Base-by-base conservation (phyloP, 2,797 vertebrate species). In the Tragopan temminckii region DNA sequence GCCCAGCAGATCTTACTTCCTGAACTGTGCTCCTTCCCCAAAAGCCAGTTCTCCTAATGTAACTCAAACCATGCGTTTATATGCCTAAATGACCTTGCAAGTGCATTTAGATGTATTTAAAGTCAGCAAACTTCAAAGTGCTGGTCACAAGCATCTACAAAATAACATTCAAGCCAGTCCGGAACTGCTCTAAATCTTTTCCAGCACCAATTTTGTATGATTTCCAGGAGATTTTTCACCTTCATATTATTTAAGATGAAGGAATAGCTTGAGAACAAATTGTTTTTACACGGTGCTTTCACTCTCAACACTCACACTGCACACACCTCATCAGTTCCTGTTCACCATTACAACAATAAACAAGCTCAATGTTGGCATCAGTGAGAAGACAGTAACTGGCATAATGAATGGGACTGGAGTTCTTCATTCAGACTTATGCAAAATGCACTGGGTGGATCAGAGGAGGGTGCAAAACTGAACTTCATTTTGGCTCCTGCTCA, bases 401-500 rank as follows among this genome's bases (percentile, higher is more conserved):
- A 4, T 40, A 75, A 61, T 64, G 40, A 86, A 84, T 11, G 45
- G 76, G 74, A 24, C 40, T 21, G 67, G 31, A 64, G 53, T 61
- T 18, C 52, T 64, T 55, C 53, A 52, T 13, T 79, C 77, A 91
- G 88, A n/a, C 31, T 94, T 53, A 76, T 85, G 77, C 1, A 19
- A 92, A 35, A 58, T 89, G 77, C 61, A 36, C 55, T 75, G 79
- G 85, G 71, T 76, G 75, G 80, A 84, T 57, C 90, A 58, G 27
- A 85, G 62, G 81, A 93, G 93, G 90, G 94, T 95, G 89, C 87
- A 86, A 86, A 93, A 82, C 31, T 93, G 74, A 92, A 86, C 80
- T 91, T 53, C 11, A 35, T 89, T 88, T 40, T 97, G 94, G 87
- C 94, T 92, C 85, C 5, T 20, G 42, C 74, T 92, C 94, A 95